Evolutionary conservation across 2,113 vertebrate species (phyloP).

Genomic region (Conger conger): DNA sequence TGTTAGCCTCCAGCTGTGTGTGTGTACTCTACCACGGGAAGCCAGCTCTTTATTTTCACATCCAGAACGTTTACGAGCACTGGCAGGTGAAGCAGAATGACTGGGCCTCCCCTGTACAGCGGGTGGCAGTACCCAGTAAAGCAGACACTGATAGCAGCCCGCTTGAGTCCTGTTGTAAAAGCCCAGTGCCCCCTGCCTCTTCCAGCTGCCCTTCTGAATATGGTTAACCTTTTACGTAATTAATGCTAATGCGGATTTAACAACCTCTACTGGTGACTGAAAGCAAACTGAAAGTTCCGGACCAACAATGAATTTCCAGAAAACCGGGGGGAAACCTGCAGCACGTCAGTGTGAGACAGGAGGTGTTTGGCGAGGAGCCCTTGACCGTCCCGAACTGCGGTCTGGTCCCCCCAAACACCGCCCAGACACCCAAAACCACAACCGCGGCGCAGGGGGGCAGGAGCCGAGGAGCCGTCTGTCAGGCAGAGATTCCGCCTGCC

Average conservation of each 20-base stretch:
- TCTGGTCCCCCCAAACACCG: conserved; percentile 52
- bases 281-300: too few species aligned
- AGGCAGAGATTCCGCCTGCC: neutral
- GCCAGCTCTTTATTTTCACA: neutral
- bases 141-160: neutral
- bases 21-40: too few species aligned
- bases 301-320: too few species aligned
- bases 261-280: too few species aligned
- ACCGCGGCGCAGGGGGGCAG: conserved; percentile 51
- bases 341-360: conserved; percentile 57
- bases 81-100: neutral
- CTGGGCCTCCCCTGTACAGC: neutral
- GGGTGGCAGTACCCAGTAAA: neutral
- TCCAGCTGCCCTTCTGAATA: neutral
- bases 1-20: too few species aligned
- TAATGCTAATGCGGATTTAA: too few species aligned
- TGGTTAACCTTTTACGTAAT: too few species aligned
- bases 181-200: neutral
- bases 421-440: conserved; percentile 73
- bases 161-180: neutral
- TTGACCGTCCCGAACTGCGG: conserved; percentile 42
- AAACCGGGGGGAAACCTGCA: conserved; percentile 56
- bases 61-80: neutral
- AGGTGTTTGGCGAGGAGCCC: conserved; percentile 50
- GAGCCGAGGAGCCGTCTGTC: too few species aligned